Conservation (phyloP, 1,140 invertebrate genomes). For the Zaprionus ghesquierei region DNA sequence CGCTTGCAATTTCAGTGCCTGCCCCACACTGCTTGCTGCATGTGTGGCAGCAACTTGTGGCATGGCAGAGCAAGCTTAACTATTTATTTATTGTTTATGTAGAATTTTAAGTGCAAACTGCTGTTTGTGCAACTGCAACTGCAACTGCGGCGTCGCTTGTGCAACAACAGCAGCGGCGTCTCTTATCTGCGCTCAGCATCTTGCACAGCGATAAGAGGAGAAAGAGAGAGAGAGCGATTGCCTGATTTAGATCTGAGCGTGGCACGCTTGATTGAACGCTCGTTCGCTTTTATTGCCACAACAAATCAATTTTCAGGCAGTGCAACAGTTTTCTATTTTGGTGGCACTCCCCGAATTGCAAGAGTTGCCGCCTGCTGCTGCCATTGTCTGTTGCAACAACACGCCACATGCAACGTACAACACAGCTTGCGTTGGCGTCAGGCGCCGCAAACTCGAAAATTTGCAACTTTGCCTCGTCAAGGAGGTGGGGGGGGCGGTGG, state of each 20-base stretch:
- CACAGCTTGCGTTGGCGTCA: constrained; percentile 50
- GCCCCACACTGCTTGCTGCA: background rate
- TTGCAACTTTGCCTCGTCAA: constrained; percentile 53
- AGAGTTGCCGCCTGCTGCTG: constrained; percentile 41
- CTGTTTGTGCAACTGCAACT: constrained; percentile 54
- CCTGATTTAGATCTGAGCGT: constrained; percentile 41
- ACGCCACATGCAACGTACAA: constrained; percentile 54
- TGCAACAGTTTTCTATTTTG: background rate
- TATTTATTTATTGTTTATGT: constrained; percentile 58
- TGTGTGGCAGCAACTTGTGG: constrained; percentile 50
- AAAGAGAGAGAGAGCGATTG: constrained; percentile 3
- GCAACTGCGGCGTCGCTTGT: background rate
- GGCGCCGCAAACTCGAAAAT: constrained; percentile 77
- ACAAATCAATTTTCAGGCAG: constrained; percentile 75
- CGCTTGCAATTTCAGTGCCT: constrained; percentile 49
- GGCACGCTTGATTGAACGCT: constrained; percentile 63
- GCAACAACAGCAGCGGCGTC: constrained; percentile 10
- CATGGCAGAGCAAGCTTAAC: constrained; percentile 34
- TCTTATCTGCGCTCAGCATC: constrained; percentile 62
- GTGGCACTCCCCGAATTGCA: constrained; percentile 37
- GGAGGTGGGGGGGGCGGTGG: constrained; percentile 16
- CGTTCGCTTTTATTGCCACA: constrained; percentile 72
- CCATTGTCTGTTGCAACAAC: constrained; percentile 63
- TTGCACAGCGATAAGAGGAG: constrained; percentile 5
- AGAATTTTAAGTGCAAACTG: constrained; percentile 76